A percentile compares a stretch with the other conserved stretches of the same genome.
These are phyloP conservation scores for Rhabdophis nuchalis DNA, from an alignment of 2,797 vertebrate genomes.

Conservation along the genomic window DNA sequence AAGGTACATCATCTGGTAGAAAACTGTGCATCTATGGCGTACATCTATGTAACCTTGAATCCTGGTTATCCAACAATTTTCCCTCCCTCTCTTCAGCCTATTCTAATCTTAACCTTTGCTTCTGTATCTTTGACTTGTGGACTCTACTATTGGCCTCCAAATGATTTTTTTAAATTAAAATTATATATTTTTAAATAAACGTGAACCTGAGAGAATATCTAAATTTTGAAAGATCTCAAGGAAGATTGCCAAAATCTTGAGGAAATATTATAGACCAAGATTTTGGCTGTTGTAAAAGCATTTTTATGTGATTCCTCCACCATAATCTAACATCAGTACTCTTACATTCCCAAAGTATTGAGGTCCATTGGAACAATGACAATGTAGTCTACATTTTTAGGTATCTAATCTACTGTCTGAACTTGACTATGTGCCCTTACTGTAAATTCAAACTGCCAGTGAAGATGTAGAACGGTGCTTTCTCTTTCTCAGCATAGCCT, in stretches of 20 bases:
- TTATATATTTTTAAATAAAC: background rate
- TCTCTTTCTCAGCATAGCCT: background rate
- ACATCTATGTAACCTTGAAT: background rate
- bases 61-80: background rate
- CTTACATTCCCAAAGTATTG: background rate
- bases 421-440: background rate
- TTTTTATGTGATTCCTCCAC: background rate
- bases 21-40: background rate
- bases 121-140: background rate
- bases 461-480: background rate
- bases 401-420: background rate
- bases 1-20: background rate
- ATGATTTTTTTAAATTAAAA: background rate
- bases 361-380: background rate
- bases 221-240: background rate
- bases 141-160: background rate
- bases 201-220: background rate
- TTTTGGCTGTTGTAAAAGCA: background rate
- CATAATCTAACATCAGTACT: background rate
- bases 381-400: background rate
- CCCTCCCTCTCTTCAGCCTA: background rate
- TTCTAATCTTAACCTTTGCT: background rate
- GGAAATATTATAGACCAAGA: background rate
- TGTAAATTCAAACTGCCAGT: background rate
- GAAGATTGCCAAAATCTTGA: background rate